Conservation (phyloP, 2,888 invertebrate genomes). For the Clitarchus hookeri region DNA sequence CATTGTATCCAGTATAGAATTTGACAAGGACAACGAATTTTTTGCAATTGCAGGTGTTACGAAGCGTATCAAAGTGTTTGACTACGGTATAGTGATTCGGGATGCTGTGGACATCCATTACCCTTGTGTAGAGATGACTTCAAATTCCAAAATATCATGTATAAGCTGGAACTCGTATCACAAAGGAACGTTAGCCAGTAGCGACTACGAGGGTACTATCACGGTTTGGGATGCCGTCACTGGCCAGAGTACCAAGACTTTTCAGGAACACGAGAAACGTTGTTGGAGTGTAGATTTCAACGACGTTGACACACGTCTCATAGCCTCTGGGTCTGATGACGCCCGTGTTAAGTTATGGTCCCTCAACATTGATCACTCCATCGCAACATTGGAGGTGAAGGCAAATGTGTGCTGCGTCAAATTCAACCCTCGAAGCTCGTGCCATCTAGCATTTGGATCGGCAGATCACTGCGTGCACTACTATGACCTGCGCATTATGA, state of each 20-base stretch:
- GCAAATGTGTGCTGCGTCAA: constrained; percentile 96
- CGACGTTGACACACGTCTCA: constrained; percentile 82
- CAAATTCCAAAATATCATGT: constrained; percentile 91
- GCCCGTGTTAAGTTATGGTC: constrained; percentile 92
- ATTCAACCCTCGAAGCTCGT: constrained; percentile 82
- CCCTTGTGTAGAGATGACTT: constrained; percentile 89
- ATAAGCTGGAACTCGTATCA: constrained; percentile 93
- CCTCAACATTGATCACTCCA: constrained; percentile 81
- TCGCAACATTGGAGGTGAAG: constrained; percentile 87
- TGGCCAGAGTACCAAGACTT: constrained; percentile 72
- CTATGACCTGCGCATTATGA: constrained; percentile 86
- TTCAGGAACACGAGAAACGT: constrained; percentile 90
- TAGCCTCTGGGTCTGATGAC: constrained; percentile 93
- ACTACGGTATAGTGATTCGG: constrained; percentile 81
- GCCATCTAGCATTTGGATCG: constrained; percentile 92
- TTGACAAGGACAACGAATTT: constrained; percentile 93
- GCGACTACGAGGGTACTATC: constrained; percentile 94
- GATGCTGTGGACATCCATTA: constrained; percentile 91
- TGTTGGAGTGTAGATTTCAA: constrained; percentile 98
- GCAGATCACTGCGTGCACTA: constrained; percentile 97
- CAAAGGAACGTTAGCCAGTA: constrained; percentile 83
- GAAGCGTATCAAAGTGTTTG: constrained; percentile 91
- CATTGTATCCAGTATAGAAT: constrained; percentile 90
- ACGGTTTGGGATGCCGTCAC: constrained; percentile 90
- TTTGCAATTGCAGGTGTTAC: constrained; percentile 96